Evolutionary conservation across 2,113 vertebrate species (phyloP), one percentile per base, ranked within the genome.

Genomic region (Tiliqua scincoides): DNA sequence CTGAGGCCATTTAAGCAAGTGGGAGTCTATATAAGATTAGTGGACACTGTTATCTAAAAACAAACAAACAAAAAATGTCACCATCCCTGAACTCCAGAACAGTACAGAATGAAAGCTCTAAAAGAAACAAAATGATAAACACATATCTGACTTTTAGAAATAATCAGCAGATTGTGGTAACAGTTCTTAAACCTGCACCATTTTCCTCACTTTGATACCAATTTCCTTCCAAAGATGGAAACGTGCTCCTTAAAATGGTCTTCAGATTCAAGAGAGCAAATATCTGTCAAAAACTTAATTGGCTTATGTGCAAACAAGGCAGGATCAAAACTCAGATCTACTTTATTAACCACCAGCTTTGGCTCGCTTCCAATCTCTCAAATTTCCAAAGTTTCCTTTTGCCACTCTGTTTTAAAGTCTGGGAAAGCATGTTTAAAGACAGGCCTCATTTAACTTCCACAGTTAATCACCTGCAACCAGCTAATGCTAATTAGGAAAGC

Each of bases 361-460:
- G 97, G 96, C 96, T 89, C n/a, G 0, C 5, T 78, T 95, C 96
- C 96, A 97, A 78, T 23, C 89, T 67, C 84, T 23, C 84, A 94
- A 89, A 88, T 89, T 89, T 93, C 89, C 94, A 86, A 91, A 88
- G 84, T 92, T 92, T 94, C 93, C 86, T 88, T 89, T 84, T 93
- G 92, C 92, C 89, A 76, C 81, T 92, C 84, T 2, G 84, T 95
- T 97, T 79, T 96, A 93, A 96, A 96, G 94, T 93, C 93, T 92
- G 87, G 93, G 89, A 93, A 95, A 95, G 93, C 91, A 89, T 85
- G 91, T 95, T 96, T 96, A 93, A 93, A 94, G 95, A 94, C 92
- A 96, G 95, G 93, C 92, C 93, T 96, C 95, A 94, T 96, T 97
- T 96, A 96, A 96, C 95, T 97, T 93, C 90, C 94, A 48, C 43